phyloP scores from a whole-genome alignment of 1,140 invertebrate species.

The Rhyacophila brunnea region DNA sequence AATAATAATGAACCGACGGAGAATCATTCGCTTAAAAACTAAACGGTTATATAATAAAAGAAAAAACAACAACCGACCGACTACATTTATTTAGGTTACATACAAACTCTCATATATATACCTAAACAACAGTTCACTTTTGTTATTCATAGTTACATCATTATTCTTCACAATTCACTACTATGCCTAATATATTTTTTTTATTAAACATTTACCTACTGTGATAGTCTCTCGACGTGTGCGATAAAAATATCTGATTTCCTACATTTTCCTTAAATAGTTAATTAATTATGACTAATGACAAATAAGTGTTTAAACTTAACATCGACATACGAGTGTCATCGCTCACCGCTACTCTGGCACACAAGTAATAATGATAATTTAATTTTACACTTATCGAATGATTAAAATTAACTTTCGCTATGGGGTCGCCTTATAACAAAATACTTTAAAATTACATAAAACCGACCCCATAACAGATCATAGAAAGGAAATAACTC shows the following conservation, averaged over 20 bases:
- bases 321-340: constrained; percentile 9
- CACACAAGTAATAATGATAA: too few relatives aligned
- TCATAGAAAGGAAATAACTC: too few relatives aligned
- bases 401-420: too few relatives aligned
- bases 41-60: too few relatives aligned
- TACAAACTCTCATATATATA: constrained; percentile 17
- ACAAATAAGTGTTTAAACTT: constrained; percentile 13
- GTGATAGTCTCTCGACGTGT: constrained; percentile 18
- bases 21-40: neutral
- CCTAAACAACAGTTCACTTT: constrained; percentile 19
- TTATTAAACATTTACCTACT: constrained; percentile 21
- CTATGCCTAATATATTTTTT: constrained; percentile 23
- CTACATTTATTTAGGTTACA: constrained; percentile 10
- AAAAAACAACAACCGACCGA: constrained; percentile 21
- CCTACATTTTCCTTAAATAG: constrained; percentile 10
- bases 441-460: too few relatives aligned
- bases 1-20: neutral
- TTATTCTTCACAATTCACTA: constrained; percentile 17
- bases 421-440: too few relatives aligned
- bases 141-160: constrained; percentile 14
- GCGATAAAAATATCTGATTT: constrained; percentile 20
- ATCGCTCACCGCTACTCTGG: too few relatives aligned
- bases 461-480: too few relatives aligned
- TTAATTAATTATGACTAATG: constrained; percentile 7
- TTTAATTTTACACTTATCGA: too few relatives aligned